Conservation (phyloP, 2,113 vertebrate species). For the Scartelaos histophorus region DNA sequence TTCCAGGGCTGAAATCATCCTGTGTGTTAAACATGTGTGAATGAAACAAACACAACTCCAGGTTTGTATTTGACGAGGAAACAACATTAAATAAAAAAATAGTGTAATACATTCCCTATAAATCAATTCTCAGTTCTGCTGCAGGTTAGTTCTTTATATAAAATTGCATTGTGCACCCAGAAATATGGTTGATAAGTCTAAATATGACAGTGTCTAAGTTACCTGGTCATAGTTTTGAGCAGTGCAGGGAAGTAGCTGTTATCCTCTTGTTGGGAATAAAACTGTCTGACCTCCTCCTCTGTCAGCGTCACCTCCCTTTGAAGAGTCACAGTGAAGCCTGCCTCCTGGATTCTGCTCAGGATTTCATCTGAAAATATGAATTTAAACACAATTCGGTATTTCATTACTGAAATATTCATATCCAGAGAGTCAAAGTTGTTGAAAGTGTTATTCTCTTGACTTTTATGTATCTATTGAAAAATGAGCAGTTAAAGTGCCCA, state of each 20-base stretch:
- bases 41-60: too few species aligned
- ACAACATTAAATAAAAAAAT: too few species aligned
- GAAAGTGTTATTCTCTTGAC: background rate
- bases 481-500: background rate
- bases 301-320: constrained; percentile 73
- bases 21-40: too few species aligned
- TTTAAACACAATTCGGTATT: constrained; percentile 5
- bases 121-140: background rate
- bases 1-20: too few species aligned
- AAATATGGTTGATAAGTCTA: background rate
- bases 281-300: constrained; percentile 76
- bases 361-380: constrained; percentile 71
- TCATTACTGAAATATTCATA: background rate
- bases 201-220: constrained; percentile 5
- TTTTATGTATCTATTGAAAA: background rate
- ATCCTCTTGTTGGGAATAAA: constrained; percentile 74
- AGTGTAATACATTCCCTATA: too few species aligned
- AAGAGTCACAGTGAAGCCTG: constrained; percentile 75
- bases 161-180: background rate
- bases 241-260: constrained; percentile 72
- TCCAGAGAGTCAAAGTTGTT: too few species aligned
- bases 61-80: too few species aligned
- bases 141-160: background rate
- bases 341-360: constrained; percentile 66
- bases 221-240: constrained; percentile 73